Evolutionary conservation across 2,113 vertebrate species (phyloP), one percentile per base, ranked within the genome.

Genomic region (Vireo altiloquus): DNA sequence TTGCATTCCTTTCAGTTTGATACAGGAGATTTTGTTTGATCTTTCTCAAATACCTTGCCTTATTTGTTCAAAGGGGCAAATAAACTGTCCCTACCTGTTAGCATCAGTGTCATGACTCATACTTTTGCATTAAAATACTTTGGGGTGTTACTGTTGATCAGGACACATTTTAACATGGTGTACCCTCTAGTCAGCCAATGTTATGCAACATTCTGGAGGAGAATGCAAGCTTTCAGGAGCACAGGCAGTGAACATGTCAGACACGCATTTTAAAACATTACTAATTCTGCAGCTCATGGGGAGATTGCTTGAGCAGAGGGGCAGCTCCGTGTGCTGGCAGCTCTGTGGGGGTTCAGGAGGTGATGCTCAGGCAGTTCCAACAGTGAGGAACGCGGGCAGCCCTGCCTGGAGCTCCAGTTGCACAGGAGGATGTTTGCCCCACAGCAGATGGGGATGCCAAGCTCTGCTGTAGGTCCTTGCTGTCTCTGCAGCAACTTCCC

Each of bases 71-170:
- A 94, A 90, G 88, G 86, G 90, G 69, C 89, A 92, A 97, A 98
- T 98, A 98, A 98, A 98, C 75, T 97, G 93, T 93, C 92, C 86
- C 92, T 60, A 61, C 21, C 33, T 79, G 91, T 91, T 89, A 92
- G 61, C 35, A 37, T 80, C 40, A 11, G 65, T 92, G 28, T 82
- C 0, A 0, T 75, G 79, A 79, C 44, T 96, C 17, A 0, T 64
- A 31, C 80, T 74, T 91, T 10, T 47, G n/a, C 15, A 6, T 57
- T 74, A 11, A 63, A 69, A 27, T 71, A 5, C 25, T 82, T 50
- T 19, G 61, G 24, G 35, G 22, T 72, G 15, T 50, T 68, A 18
- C 1, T 60, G 71, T 75, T 68, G 31, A 28, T 23, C 33, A 56
- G 87, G 53, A 16, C 24, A 6, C 9, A 47, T 59, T 77, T 40